Evolutionary conservation across 53 echinoderm and acorn worm species (phyloP), one percentile per base, ranked within the genome.

Genomic region (Actinopyga echinites): DNA sequence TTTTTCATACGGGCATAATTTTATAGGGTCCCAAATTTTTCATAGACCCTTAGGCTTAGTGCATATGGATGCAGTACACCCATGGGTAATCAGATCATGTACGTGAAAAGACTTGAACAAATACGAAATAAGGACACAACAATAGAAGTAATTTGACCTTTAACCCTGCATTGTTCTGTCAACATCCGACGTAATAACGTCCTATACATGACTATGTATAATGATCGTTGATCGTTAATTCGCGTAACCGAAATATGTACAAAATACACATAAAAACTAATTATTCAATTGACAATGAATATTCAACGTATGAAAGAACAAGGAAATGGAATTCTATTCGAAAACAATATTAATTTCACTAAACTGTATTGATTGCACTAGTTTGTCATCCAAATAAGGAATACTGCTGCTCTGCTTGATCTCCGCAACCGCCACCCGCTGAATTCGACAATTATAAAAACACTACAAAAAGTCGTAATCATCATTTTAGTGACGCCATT

Each of bases 361-460:
- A 77, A 55, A 32, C 53, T 55, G 62, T 29, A 62, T 62, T 62
- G 77, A 77, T 77, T 77, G 77, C 77, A 77, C 77, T 77, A 77
- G 56, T 42, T 44, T 71, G 44, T 31, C 49, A 77, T 45, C 30
- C 44, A 32, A n/a, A 77, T 69, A 15, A 30, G 62, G 49, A 49
- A 62, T 29, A 62, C 62, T 62, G 62, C 30, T 62, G 62, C 62
- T 62, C 30, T 62, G 62, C 62, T 62, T 62, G 49, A 49, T 49
- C 49, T 62, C 10, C 5, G 62, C 62, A 62, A 62, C 77, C 77
- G 25, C 56, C 77, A 77, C 77, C 77, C 6, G 55, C 30, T 53
- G 71, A 40, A 40, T 22, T 24, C 30, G n/a, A 32, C 71, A 71
- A 71, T 13, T 42, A 67, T 34, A 67, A 67, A 71, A 71, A 67